phyloP scores from a whole-genome alignment of 2,888 invertebrate species.

The Drosophila helvetica region DNA sequence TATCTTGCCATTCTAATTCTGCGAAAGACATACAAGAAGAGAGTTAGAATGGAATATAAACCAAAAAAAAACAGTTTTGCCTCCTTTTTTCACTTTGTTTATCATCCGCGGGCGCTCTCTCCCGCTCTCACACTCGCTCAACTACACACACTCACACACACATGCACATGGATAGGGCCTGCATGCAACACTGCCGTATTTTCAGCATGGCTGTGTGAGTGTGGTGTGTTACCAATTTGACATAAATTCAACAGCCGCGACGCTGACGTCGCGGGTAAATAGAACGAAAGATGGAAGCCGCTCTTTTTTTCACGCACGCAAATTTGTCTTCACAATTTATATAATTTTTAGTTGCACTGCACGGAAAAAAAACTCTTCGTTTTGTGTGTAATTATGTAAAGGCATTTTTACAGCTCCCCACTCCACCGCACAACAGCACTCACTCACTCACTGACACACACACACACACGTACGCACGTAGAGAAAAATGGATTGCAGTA shows the following conservation, averaged over 20 bases:
- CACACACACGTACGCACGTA: conserved; percentile 50
- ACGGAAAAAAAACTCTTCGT: conserved; percentile 8
- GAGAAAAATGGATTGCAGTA: conserved; percentile 76
- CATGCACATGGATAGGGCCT: conserved; percentile 46
- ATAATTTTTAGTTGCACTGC: conserved; percentile 44
- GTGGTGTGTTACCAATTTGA: conserved; percentile 81
- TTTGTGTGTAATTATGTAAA: conserved; percentile 69
- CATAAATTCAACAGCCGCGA: conserved; percentile 83
- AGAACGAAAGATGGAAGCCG: conserved; percentile 75
- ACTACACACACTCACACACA: conserved; percentile 45
- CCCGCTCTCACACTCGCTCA: conserved; percentile 28
- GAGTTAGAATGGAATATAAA: not conserved
- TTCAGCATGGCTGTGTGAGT: conserved; percentile 49
- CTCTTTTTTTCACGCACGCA: conserved; percentile 52
- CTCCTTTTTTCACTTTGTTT: conserved; percentile 71
- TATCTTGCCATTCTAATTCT: conserved; percentile 4
- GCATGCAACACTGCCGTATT: conserved; percentile 53
- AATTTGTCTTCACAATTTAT: conserved; percentile 50
- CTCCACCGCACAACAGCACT: conserved; percentile 31
- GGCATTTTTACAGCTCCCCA: conserved; percentile 66
- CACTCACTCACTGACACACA: conserved; percentile 37
- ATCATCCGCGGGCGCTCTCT: conserved; percentile 63
- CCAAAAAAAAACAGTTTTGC: conserved; percentile 10
- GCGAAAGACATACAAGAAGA: not conserved
- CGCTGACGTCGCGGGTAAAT: conserved; percentile 77